Evolutionary conservation across 2,797 vertebrate genomes (phyloP).

Genomic region (Meda fulgida): DNA sequence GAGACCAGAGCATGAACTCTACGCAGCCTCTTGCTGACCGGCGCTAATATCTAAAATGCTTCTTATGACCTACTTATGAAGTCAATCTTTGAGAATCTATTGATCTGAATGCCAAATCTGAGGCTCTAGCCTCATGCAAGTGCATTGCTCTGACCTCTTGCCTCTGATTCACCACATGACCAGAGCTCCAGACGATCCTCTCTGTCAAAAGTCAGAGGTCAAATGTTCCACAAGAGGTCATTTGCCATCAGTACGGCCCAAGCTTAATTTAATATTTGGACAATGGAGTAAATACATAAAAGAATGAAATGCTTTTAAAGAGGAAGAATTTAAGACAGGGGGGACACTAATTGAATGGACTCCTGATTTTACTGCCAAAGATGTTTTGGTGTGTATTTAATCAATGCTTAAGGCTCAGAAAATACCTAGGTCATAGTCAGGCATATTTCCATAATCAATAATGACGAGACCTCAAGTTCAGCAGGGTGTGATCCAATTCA

Average conservation of each 20-base stretch:
- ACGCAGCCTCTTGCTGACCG: constrained; percentile 64
- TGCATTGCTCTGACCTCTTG: constrained; percentile 84
- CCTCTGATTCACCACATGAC: constrained; percentile 76
- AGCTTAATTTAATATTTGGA: constrained; percentile 87
- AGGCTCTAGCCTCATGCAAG: constrained; percentile 66
- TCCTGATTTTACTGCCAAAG: constrained; percentile 72
- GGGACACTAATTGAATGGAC: constrained; percentile 68
- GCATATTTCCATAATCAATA: constrained; percentile 76
- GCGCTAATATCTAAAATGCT: constrained; percentile 76
- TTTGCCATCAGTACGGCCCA: constrained; percentile 77
- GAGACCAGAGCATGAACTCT: constrained; percentile 72
- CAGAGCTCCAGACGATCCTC: constrained; percentile 81
- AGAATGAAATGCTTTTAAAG: constrained; percentile 69
- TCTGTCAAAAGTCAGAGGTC: constrained; percentile 81
- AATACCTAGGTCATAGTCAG: constrained; percentile 60
- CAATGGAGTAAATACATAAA: constrained; percentile 63
- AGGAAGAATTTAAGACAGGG: constrained; percentile 53
- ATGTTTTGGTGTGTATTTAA: constrained; percentile 75
- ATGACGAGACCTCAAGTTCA: constrained; percentile 73
- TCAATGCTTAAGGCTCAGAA: constrained; percentile 78
- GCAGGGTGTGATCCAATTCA: constrained; percentile 64
- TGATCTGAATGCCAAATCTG: constrained; percentile 71
- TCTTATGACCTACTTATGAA: constrained; percentile 79
- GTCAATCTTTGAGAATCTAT: constrained; percentile 73
- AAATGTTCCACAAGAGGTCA: constrained; percentile 80